Base-by-base conservation (phyloP, 2,113 vertebrate species). In the Trinectes maculatus region DNA sequence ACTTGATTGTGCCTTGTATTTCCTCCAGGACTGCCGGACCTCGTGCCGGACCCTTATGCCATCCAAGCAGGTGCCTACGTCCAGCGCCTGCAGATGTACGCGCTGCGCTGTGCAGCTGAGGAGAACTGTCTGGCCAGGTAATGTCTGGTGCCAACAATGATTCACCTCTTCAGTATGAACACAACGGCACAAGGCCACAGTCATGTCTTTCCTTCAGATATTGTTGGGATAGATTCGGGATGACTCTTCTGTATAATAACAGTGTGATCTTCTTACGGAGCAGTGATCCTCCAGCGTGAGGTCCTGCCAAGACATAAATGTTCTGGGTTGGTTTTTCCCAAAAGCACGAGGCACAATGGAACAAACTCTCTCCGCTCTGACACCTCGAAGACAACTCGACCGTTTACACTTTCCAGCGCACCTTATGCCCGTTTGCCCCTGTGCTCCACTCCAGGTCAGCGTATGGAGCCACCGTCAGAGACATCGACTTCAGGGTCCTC, bases 81-180 rank as follows among this genome's bases (percentile, higher is more conserved):
- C 44, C 93, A 95, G 68, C 90, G 93, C 48, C 85, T 92, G 81
- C 93, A 94, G 85, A 92, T 95, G 91, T 95, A 93, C 3, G 92
- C 93, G 4, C 91, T 95, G 24, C 88, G 92, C 40, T 95, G 94
- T 71, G 94, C 94, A 1, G 93, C 94, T 0, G 94, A 95, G 74
- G 94, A 95, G 71, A 94, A 93, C 80, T 95, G 94, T 71, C 86
- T 95, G 19, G 87, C 94, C 65, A 93, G 94, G 94, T 95, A 84
- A 82, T 16, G 24, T 31, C 22, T 11, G 19, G n/a, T 67, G 74
- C 83, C 82, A 85, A 61, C 60, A 63, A 46, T 65, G 56, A 74
- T 68, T 82, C 69, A 83, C 13, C 34, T 64, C 39, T 42, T 51
- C 61, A 67, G 56, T 48, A 64, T 11, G n/a, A 46, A 37, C 40